Evolutionary conservation across 1,140 invertebrate species (phyloP), one percentile per base, ranked within the genome.

Genomic region (Rhyacophila brunnea): DNA sequence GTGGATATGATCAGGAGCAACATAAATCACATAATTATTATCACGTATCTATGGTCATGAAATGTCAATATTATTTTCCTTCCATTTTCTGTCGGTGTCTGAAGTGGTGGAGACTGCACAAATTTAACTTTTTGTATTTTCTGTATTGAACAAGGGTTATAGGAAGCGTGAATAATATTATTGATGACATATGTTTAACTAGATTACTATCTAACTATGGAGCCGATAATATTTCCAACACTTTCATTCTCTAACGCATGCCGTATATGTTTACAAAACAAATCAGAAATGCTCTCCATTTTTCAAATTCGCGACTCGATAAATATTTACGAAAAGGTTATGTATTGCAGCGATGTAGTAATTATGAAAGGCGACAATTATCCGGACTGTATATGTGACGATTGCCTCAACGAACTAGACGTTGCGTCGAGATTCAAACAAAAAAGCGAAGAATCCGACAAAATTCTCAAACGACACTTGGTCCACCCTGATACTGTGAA

Each of bases 381-480:
- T 44, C 48, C 62, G 10, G 35, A 53, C 5, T 6, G 23, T 2
- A 64, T 64, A 11, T 64, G 62, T 17, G 19, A 18, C 4, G 7
- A 40, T 13, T 64, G 62, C 34, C 15, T 58, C 10, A 11, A 17
- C 18, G 62, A 64, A 36, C 42, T 64, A 5, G 43, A 64, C 13
- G 53, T 48, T 9, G 48, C 58, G 0, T 28, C 36, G 7, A 45
- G 50, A 42, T 64, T 64, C 32, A 64, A 60, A 58, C 32, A 51
- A 14, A 64, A 58, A 54, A 54, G 58, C 46, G 48, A 57, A 54
- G 10, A 57, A 17, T 57, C 62, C n/a, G 58, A 64, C n/a, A 13
- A 43, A 17, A 18, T 56, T 34, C 43, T 64, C 6, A 38, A 42
- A 57, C 11, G n/a, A 17, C 49, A 47, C 35, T 32, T 10, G 15